Evolutionary conservation across 2,113 vertebrate genomes (phyloP), one percentile per base, ranked within the genome.

Genomic region (Aegotheles bennettii): DNA sequence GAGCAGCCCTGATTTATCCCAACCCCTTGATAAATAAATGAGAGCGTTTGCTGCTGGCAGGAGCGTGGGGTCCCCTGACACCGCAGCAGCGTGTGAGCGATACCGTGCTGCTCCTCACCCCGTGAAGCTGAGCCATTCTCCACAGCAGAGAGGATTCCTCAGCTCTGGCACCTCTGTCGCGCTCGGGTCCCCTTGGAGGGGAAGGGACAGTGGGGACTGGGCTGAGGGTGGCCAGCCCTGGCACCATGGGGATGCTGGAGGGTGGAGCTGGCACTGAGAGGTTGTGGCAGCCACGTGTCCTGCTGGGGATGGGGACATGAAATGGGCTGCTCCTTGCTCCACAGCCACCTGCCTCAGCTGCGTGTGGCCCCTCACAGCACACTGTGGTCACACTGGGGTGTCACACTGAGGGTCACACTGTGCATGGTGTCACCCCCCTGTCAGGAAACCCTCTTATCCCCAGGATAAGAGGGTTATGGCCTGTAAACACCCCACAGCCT

Each of bases 1-100:
- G 78, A 93, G 90, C 40, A 47, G 74, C 35, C 45, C n/a, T 89
- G 90, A 95, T 95, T 96, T 95, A 96, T 94, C 45, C 68, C 3
- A 1, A 59, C 36, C 73, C 67, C 67, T 88, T 5, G 5, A 80
- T 70, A 94, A 95, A 90, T 53, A 89, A 92, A 96, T 54, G 92
- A 94, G 88, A 92, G 54, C 24, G 9, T 73, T 95, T 94, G 88
- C 60, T 92, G 90, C 79, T 31, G 42, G 85, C 92, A 89, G 42
- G 57, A 93, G 86, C 0, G 0, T 2, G 0, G 82, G 63, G 79
- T 93, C 95, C 90, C 95, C 78, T 74, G 94, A 63, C 70, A 40
- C 48, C 35, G 0, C 4, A 4, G 93, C 65, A 56, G 69, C 0
- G 8, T 47, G 67, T 89, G 90, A 96, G 68, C 57, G 83, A 95